Evolutionary conservation across 2,888 invertebrate species (phyloP).

Genomic region (Lissonota sp.): DNA sequence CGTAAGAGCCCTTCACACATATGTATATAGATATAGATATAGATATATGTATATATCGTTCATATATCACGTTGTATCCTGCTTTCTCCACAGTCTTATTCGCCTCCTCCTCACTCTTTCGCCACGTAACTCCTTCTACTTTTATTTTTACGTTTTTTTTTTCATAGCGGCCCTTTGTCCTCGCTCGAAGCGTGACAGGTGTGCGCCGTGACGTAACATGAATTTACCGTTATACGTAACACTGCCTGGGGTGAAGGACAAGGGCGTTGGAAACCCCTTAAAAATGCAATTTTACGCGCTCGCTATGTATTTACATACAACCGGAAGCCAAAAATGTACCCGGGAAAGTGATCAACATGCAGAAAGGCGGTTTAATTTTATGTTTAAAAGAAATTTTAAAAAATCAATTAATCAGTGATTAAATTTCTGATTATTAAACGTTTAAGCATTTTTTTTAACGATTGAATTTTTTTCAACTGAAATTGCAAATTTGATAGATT

Average conservation of each 20-base stretch:
- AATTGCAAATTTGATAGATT: too few relatives aligned
- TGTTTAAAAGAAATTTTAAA: too few relatives aligned
- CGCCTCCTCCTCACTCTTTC: background rate
- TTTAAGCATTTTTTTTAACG: too few relatives aligned
- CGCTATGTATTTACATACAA: background rate
- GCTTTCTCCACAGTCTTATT: conserved; percentile 6
- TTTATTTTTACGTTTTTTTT: conserved; percentile 36
- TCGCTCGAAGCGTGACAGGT: conserved; percentile 76
- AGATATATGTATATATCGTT: background rate
- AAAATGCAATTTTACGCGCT: conserved; percentile 66
- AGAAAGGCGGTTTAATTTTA: too few relatives aligned
- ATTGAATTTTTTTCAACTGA: too few relatives aligned
- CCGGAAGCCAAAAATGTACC: conserved; percentile 7
- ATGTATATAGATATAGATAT: background rate
- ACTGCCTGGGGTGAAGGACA: conserved; percentile 13
- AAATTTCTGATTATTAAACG: too few relatives aligned
- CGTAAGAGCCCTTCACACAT: conserved; percentile 18
- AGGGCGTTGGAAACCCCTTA: conserved; percentile 73
- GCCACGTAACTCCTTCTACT: conserved; percentile 18
- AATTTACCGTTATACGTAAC: conserved; percentile 76
- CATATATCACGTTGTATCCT: background rate
- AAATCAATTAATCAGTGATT: too few relatives aligned
- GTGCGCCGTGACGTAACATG: conserved; percentile 77
- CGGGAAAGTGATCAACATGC: conserved; percentile 63
- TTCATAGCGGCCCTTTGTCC: conserved; percentile 75